These are phyloP conservation scores for Tortricodes alternella DNA, from an alignment of 2,888 invertebrate species.

Conservation along the genomic window DNA sequence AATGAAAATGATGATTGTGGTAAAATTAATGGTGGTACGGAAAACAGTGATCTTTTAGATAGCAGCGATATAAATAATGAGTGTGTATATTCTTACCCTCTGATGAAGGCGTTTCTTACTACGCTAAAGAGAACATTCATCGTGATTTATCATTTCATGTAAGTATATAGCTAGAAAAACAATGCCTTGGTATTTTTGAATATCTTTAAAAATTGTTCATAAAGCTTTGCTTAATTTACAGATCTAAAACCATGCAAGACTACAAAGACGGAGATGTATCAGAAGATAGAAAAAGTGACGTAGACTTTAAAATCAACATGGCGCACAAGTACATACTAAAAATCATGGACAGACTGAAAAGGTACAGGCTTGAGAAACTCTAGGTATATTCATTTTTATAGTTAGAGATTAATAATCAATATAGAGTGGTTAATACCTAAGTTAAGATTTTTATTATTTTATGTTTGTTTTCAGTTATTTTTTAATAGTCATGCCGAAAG, in stretches of 20 bases:
- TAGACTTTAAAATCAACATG: conserved; percentile 38
- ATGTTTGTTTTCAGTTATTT: too few relatives aligned
- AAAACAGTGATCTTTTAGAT: too few relatives aligned
- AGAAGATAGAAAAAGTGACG: conserved; percentile 29
- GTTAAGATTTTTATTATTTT: too few relatives aligned
- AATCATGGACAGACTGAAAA: conserved; percentile 43
- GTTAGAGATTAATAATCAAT: too few relatives aligned
- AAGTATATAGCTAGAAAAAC: too few relatives aligned
- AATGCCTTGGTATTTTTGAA: too few relatives aligned
- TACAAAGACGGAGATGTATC: conserved; percentile 31
- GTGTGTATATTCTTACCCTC: conserved; percentile 34
- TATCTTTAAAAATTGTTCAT: too few relatives aligned
- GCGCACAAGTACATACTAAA: conserved; percentile 34
- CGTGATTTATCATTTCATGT: conserved; percentile 51
- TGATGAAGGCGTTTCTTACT: conserved; percentile 47
- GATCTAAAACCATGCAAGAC: conserved; percentile 38
- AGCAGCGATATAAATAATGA: too few relatives aligned
- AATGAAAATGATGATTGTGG: background rate
- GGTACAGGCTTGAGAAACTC: conserved; percentile 41
- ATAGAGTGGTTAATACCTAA: too few relatives aligned
- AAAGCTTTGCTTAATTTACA: conserved; percentile 30
- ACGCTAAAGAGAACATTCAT: conserved; percentile 46
- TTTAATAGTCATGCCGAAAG: too few relatives aligned
- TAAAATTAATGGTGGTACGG: background rate
- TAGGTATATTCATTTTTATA: too few relatives aligned